phyloP scores from a whole-genome alignment of 1,140 invertebrate genomes.

The Zaprionus taronus region DNA sequence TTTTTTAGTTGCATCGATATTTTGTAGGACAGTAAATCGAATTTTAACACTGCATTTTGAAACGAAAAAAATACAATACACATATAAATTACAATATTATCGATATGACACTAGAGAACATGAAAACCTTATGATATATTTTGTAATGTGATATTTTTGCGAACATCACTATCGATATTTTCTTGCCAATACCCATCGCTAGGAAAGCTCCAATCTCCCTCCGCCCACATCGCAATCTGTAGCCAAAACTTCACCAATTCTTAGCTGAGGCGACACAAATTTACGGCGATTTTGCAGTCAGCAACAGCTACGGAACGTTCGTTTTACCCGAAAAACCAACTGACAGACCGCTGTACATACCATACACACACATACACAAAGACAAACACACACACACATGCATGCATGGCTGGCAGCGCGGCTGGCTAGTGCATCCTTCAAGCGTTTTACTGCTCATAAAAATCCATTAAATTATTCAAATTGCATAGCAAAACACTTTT shows the following conservation, averaged over 20 bases:
- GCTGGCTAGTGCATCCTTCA: slow-evolving; percentile 60
- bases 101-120: background rate
- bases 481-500: slow-evolving; percentile 72
- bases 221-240: background rate
- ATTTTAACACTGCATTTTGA: background rate
- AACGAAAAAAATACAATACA: too few relatives aligned
- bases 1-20: background rate
- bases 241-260: slow-evolving; percentile 17
- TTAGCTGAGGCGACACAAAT: slow-evolving; percentile 53
- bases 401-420: slow-evolving; percentile 11
- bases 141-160: background rate
- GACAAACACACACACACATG: too few relatives aligned
- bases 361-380: background rate
- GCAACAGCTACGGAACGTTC: slow-evolving; percentile 51
- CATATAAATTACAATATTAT: background rate
- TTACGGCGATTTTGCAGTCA: slow-evolving; percentile 72
- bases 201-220: background rate
- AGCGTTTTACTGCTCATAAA: slow-evolving; percentile 83
- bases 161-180: background rate
- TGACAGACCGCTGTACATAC: slow-evolving; percentile 1
- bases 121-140: background rate
- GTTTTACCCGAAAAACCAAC: slow-evolving; percentile 10
- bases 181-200: background rate
- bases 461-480: slow-evolving; percentile 84
- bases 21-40: too few relatives aligned